Evolutionary conservation across 2,888 invertebrate species (phyloP).

Genomic region (Temnothorax unifasciatus): DNA sequence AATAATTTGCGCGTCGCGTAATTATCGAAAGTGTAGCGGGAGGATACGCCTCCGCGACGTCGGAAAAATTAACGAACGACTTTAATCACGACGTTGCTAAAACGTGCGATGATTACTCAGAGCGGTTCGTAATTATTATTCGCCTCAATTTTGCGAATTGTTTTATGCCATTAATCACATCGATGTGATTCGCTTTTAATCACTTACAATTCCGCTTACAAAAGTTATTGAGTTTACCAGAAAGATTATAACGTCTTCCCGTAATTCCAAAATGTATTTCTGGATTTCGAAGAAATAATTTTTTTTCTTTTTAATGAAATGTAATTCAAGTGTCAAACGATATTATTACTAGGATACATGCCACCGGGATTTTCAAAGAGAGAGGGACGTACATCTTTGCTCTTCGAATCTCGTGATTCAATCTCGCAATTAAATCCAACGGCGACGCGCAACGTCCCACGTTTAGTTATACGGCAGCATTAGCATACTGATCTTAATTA

Average conservation of each 20-base stretch:
- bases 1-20: slow-evolving; percentile 15
- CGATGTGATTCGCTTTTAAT: background rate
- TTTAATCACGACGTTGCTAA: background rate
- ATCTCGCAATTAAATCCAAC: slow-evolving; percentile 13
- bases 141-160: background rate
- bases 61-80: background rate
- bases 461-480: slow-evolving; percentile 21
- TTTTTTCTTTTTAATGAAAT: background rate
- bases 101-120: background rate
- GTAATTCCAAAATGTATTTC: background rate
- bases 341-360: background rate
- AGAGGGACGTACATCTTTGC: slow-evolving; percentile 9
- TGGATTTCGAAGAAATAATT: background rate
- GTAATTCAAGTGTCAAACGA: background rate
- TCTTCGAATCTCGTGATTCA: background rate
- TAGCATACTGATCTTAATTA: slow-evolving; percentile 53
- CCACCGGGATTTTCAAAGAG: background rate
- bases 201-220: background rate
- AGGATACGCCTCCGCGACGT: background rate
- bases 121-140: background rate
- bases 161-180: background rate
- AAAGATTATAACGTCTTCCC: background rate
- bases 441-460: background rate
- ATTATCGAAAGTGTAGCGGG: slow-evolving; percentile 24
- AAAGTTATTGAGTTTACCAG: background rate